Evolutionary conservation across 2,113 vertebrate genomes (phyloP).

Genomic region (Anser cygnoides): DNA sequence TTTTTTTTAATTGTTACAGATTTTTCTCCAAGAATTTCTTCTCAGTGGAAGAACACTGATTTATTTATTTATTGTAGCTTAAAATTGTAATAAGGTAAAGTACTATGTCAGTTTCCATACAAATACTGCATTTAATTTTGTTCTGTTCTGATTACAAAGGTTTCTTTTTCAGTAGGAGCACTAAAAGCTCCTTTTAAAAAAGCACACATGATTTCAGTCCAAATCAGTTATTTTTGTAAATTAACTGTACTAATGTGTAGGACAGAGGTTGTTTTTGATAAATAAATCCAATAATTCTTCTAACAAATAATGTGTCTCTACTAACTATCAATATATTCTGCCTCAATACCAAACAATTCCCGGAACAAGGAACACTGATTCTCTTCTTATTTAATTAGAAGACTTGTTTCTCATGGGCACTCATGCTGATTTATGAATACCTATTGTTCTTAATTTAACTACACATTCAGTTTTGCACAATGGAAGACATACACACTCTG

Average conservation of each 20-base stretch:
- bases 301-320: neutral
- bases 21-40: neutral
- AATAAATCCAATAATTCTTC: slow-evolving; percentile 4
- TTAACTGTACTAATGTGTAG: neutral
- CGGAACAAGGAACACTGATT: slow-evolving; percentile 65
- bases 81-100: neutral
- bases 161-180: neutral
- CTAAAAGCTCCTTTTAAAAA: neutral
- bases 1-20: neutral
- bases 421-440: slow-evolving; percentile 70
- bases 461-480: slow-evolving; percentile 66
- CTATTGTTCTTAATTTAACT: slow-evolving; percentile 75
- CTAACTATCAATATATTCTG: slow-evolving; percentile 8
- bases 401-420: slow-evolving; percentile 65
- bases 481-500: slow-evolving; percentile 35
- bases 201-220: neutral
- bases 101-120: neutral
- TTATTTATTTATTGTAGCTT: neutral
- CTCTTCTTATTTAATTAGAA: slow-evolving; percentile 74
- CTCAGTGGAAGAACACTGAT: neutral
- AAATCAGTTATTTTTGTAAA: neutral
- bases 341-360: slow-evolving; percentile 64
- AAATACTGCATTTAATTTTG: neutral
- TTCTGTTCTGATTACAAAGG: neutral
- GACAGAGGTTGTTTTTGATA: neutral